Percentiles rank a stretch among this genome's conserved stretches.
phyloP scores from a whole-genome alignment of 2,797 vertebrate genomes.

The Falco peregrinus region DNA sequence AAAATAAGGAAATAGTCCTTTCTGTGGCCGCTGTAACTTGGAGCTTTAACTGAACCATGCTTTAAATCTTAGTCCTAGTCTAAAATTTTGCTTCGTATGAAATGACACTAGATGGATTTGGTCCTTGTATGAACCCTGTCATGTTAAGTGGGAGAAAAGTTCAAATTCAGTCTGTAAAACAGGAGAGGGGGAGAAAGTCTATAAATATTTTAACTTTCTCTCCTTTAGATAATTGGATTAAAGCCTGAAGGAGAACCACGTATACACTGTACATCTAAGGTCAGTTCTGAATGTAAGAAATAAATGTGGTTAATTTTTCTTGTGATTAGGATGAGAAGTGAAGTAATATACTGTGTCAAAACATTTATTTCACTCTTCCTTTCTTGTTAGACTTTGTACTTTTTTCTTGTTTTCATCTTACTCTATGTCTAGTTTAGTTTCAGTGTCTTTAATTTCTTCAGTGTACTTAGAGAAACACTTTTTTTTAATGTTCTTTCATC shows the following conservation, averaged over 20 bases:
- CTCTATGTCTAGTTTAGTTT: constrained; percentile 3
- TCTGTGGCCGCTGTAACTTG: not conserved
- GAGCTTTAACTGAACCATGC: not conserved
- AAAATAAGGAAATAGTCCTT: not conserved
- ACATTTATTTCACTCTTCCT: not conserved
- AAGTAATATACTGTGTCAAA: not conserved
- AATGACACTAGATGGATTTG: not conserved
- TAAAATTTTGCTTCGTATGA: not conserved
- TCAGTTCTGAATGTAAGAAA: constrained; percentile 70
- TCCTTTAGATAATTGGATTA: constrained; percentile 88
- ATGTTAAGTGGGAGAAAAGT: not conserved
- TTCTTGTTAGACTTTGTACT: not conserved
- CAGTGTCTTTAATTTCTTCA: constrained; percentile 17
- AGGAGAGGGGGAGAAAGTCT: not conserved
- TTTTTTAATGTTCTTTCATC: not conserved
- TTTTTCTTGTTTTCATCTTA: not conserved
- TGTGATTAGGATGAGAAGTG: not conserved
- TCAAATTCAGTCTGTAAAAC: not conserved
- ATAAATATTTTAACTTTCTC: constrained; percentile 35
- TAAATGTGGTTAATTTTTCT: not conserved
- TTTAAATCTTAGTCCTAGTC: not conserved
- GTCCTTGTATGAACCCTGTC: not conserved
- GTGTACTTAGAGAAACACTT: not conserved
- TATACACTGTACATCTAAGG: constrained; percentile 86
- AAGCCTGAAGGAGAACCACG: constrained; percentile 84